Conservation (phyloP, 2,888 invertebrate species). For the Limnephilus rhombicus region DNA sequence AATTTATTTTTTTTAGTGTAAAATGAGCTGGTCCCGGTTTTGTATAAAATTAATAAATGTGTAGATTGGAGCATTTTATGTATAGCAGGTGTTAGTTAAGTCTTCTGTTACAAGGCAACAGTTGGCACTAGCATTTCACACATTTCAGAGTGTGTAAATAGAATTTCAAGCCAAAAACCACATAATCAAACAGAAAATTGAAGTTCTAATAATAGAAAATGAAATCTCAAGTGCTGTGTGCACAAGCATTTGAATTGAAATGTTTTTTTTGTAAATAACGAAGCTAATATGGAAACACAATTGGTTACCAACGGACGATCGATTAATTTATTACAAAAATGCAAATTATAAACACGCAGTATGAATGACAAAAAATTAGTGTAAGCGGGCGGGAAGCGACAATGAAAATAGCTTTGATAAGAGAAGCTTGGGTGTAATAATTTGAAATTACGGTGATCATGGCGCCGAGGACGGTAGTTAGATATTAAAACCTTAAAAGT, state of each 20-base stretch:
- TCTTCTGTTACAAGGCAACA: not conserved
- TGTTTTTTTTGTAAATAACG: not conserved
- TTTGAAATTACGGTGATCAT: not conserved
- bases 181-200: not conserved
- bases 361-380: not conserved
- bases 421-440: not conserved
- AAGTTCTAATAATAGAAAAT: not conserved
- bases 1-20: no score
- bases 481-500: not conserved
- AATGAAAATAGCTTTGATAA: not conserved
- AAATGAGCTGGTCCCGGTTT: no score
- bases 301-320: not conserved
- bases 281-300: not conserved
- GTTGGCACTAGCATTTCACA: not conserved
- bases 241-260: not conserved
- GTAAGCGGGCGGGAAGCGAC: not conserved
- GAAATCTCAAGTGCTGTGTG: not conserved
- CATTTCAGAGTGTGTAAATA: not conserved
- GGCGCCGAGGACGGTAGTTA: not conserved
- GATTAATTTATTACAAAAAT: not conserved
- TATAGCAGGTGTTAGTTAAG: not conserved
- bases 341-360: not conserved
- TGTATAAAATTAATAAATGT: no score
- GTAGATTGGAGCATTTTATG: not conserved
- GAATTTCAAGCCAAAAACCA: constrained; percentile 1